Evolutionary conservation across 2,113 vertebrate species (phyloP), one percentile per base, ranked within the genome.

Genomic region (Caranx melampygus): DNA sequence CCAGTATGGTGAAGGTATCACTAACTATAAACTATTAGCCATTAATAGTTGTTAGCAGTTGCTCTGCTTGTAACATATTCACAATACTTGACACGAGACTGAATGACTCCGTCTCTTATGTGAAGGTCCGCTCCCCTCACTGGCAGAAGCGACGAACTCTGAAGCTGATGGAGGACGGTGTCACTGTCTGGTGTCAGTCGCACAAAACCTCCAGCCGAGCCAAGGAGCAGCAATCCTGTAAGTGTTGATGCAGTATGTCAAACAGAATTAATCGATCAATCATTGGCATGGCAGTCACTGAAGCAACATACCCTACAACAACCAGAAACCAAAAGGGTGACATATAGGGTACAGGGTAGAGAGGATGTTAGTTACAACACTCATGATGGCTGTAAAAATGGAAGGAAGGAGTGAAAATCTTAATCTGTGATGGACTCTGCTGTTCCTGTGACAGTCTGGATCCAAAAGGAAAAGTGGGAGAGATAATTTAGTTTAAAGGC

Each of bases 121-220:
- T 64, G 6, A 44, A 99, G 95, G 95, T 99, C 52, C 96, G 96
- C 81, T 95, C 96, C 0, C 86, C 82, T 70, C 94, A 92, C 31
- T 96, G 95, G 93, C 95, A 95, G 83, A 94, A 96, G 92, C 93
- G 89, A 31, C 94, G 98, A 15, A 93, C 94, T 6, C 94, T 97
- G 79, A 93, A 94, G 72, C 94, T 99, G 87, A 92, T 96, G 92
- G 96, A 97, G 66, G 98, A 99, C 0, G 96, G 97, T 0, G 86
- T 95, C 60, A 98, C 96, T 0, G 84, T 99, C 66, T 96, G 95
- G 95, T 98, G 96, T 83, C 95, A 99, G 92, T 94, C 97, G 71
- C 88, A 79, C 72, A 94, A 95, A 80, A 93, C 94, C 55, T 93
- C 95, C 57, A 82, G 93, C 37, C 94, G 72, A 2, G 78, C 94